phyloP scores from a whole-genome alignment of 2,113 vertebrate species.

The Hemicordylus capensis region DNA sequence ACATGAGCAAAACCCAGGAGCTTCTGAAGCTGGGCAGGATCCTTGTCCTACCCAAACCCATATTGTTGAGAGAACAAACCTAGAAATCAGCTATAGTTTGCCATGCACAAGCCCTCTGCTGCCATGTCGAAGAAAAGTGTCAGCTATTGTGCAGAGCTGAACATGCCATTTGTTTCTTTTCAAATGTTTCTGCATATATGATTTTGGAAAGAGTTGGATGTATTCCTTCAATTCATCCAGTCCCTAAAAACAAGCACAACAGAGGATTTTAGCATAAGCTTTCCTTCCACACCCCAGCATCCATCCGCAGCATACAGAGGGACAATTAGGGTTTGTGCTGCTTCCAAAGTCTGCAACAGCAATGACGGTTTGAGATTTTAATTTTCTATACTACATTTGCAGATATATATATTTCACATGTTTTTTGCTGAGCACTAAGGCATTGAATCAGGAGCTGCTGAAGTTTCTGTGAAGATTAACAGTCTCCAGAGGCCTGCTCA shows the following conservation, averaged over 20 bases:
- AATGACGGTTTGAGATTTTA: background rate
- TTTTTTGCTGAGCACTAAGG: too few relatives aligned
- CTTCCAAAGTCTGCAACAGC: background rate
- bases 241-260: background rate
- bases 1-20: too few relatives aligned
- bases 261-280: background rate
- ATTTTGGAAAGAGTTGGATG: background rate
- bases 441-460: background rate
- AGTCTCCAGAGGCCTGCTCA: too few relatives aligned
- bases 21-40: too few relatives aligned
- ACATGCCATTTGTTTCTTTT: background rate
- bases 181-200: background rate
- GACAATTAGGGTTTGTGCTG: background rate
- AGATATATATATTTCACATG: background rate
- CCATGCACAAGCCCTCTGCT: background rate
- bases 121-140: background rate
- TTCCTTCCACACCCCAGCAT: background rate
- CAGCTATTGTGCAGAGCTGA: background rate
- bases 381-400: background rate
- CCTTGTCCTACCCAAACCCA: too few relatives aligned
- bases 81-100: background rate
- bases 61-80: too few relatives aligned
- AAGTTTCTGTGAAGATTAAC: background rate
- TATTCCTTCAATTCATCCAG: background rate
- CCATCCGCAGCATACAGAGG: background rate